Percentiles rank a stretch among this genome's conserved stretches.
phyloP scores from a whole-genome alignment of 2,113 vertebrate species.

The Centropristis striata region DNA sequence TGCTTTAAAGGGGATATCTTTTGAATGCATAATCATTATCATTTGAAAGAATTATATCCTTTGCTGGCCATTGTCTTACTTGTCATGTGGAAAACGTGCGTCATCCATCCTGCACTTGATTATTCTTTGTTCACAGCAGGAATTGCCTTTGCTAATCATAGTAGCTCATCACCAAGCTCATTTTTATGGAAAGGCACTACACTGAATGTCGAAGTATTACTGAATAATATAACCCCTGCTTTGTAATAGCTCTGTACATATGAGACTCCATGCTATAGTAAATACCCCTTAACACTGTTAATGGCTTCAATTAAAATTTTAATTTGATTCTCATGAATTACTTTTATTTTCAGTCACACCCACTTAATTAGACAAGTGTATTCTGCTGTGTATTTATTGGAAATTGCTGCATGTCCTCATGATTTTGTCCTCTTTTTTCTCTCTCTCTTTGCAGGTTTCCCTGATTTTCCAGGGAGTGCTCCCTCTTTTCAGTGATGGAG shows the following conservation, averaged over 20 bases:
- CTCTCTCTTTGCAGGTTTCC: constrained; percentile 84
- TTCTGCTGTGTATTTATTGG: not conserved
- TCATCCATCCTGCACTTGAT: constrained; percentile 36
- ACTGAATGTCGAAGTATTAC: constrained; percentile 9
- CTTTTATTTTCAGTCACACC: not conserved
- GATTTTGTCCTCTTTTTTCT: not conserved
- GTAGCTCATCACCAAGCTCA: constrained; percentile 34
- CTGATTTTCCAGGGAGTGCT: constrained; percentile 92
- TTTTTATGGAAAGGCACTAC: constrained; percentile 31
- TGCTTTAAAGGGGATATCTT: not conserved
- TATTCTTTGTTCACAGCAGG: constrained; percentile 52
- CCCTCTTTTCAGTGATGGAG: constrained; percentile 90
- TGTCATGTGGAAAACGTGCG: constrained; percentile 20
- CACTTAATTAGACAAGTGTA: constrained; percentile 8
- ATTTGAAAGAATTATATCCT: constrained; percentile 2
- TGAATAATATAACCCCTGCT: not conserved
- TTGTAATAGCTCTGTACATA: constrained; percentile 4
- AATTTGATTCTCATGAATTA: not conserved
- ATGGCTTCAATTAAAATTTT: not conserved
- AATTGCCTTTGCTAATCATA: constrained; percentile 43
- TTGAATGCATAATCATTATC: constrained; percentile 11
- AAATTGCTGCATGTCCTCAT: constrained; percentile 11
- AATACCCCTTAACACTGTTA: not conserved
- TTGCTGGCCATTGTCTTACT: not conserved
- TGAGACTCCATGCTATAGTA: not conserved